Evolutionary conservation across 1,140 invertebrate species (phyloP), one percentile per base, ranked within the genome.

Genomic region (Drosophila mayri): DNA sequence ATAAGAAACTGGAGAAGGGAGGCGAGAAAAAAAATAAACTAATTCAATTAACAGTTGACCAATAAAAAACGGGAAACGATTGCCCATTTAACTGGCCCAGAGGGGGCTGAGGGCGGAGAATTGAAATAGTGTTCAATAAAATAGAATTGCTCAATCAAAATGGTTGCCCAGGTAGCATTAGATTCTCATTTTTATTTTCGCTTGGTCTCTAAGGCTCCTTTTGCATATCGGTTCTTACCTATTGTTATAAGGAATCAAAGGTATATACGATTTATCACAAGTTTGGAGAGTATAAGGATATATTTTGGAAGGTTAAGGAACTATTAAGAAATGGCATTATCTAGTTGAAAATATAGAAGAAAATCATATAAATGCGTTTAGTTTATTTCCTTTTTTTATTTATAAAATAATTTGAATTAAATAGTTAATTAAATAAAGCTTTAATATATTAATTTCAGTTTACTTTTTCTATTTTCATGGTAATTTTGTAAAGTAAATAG

Each of bases 31-130:
- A 37, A 41, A 50, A 40, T 60, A 79, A 88, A 88, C 74, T 87
- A 87, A 87, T 88, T 87, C 84, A 87, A 88, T 87, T 88, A 87
- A 83, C 80, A 62, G 66, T 46, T 62, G 32, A 67, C 76, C 70
- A 65, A 87, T 79, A 87, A 87, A 87, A 87, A 87, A 86, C 52
- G 58, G 37, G 61, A 82, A 82, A 25, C 74, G 67, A 81, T 78
- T 81, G 82, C 63, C 83, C 46, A 79, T 66, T 73, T 49, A 76
- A 80, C 40, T 59, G 61, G 20, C 32, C 61, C 47, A n/a, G 22
- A 25, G 46, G 28, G 59, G 28, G 28, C 16, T 1, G 20, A 25
- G 25, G 41, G 6, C 2, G 3, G 28, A 14, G 41, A 18, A 40
- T 35, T 41, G 41, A 57, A 71, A 71, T 67, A 55, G 49, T 57